phyloP scores from a whole-genome alignment of 2,797 vertebrate genomes.

The Holocentrus rufus region DNA sequence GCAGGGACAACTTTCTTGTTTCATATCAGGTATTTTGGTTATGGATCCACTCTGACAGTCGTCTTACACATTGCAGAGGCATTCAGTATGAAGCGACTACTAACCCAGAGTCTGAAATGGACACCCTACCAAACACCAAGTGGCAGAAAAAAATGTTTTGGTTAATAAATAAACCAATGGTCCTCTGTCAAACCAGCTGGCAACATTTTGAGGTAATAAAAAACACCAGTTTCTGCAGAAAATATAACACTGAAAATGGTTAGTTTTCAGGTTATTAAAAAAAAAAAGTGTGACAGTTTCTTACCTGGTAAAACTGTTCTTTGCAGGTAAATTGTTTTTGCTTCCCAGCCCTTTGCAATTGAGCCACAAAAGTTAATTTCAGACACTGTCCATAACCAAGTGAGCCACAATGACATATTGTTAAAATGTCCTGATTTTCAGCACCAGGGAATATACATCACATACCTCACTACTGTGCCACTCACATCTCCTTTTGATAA shows the following conservation, averaged over 20 bases:
- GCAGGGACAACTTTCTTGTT: conserved; percentile 2
- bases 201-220: too few relatives aligned
- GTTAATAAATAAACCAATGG: conserved; percentile 19
- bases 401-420: neutral
- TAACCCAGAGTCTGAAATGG: conserved; percentile 33
- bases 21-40: neutral
- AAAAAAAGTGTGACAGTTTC: too few relatives aligned
- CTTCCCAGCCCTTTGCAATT: too few relatives aligned
- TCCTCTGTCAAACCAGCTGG: neutral
- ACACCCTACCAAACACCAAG: conserved; percentile 1
- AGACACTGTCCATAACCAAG: neutral
- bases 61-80: too few relatives aligned
- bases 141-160: conserved; percentile 35
- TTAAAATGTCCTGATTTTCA: neutral
- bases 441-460: too few relatives aligned
- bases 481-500: neutral
- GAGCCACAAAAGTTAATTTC: neutral
- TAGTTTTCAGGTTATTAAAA: too few relatives aligned
- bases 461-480: too few relatives aligned
- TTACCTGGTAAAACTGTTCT: neutral
- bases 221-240: too few relatives aligned
- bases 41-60: conserved; percentile 9
- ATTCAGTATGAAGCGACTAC: too few relatives aligned
- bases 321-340: conserved; percentile 2
- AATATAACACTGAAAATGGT: too few relatives aligned